Evolutionary conservation across 2,888 invertebrate species (phyloP).

Genomic region (Oegoconia quadripuncta): DNA sequence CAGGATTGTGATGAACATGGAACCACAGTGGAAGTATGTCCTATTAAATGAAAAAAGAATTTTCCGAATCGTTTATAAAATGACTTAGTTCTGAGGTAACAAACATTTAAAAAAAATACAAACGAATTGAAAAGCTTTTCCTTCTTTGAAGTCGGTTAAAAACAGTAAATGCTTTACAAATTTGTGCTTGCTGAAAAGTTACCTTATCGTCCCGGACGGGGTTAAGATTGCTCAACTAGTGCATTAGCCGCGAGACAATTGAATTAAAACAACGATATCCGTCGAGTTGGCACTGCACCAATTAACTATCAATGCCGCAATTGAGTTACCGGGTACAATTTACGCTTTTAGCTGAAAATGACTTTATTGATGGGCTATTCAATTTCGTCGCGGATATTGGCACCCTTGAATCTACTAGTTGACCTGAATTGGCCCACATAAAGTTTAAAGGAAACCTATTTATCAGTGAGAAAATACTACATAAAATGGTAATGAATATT

Average conservation of each 20-base stretch:
- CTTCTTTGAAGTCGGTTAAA: too few species aligned
- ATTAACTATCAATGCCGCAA: slow-evolving; percentile 53
- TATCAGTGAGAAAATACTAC: too few species aligned
- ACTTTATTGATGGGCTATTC: slow-evolving; percentile 57
- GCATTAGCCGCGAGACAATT: slow-evolving; percentile 57
- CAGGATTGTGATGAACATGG: too few species aligned
- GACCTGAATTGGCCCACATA: slow-evolving; percentile 2
- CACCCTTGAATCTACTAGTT: slow-evolving; percentile 26
- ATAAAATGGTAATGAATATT: too few species aligned
- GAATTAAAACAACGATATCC: slow-evolving; percentile 63
- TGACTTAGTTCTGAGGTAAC: too few species aligned
- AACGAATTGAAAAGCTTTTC: too few species aligned
- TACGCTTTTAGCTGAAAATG: slow-evolving; percentile 60
- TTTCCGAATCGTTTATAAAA: too few species aligned
- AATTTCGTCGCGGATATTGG: slow-evolving; percentile 37
- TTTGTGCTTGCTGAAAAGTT: slow-evolving; percentile 39
- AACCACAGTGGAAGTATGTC: too few species aligned
- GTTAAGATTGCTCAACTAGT: slow-evolving; percentile 43
- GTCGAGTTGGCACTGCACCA: slow-evolving; percentile 64
- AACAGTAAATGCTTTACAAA: too few species aligned
- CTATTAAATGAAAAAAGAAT: too few species aligned
- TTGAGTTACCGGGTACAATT: slow-evolving; percentile 54
- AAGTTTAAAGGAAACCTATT: neutral
- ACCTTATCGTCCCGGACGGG: slow-evolving; percentile 39
- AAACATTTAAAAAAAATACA: too few species aligned